Evolutionary conservation across 92 coral and sea anemone genomes (phyloP).

Genomic region (Phenganax stokvisi): DNA sequence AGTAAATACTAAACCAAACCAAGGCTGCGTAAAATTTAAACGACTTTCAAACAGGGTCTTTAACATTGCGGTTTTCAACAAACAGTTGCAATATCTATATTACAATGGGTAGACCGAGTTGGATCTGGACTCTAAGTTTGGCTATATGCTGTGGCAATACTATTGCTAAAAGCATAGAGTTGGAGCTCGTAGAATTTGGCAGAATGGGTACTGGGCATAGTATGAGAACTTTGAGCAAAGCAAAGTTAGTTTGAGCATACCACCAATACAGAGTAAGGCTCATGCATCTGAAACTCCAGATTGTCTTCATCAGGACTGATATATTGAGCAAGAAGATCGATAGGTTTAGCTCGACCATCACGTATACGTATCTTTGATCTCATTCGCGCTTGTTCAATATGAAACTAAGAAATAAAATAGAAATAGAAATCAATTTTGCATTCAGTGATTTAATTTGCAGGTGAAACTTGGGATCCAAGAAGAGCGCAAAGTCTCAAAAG

Average conservation of each 20-base stretch:
- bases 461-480: background rate
- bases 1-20: background rate
- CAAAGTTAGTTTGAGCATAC: conserved; percentile 31
- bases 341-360: conserved; percentile 98
- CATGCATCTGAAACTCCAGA: conserved; percentile 93
- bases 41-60: too few relatives aligned
- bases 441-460: background rate
- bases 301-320: conserved; percentile 73
- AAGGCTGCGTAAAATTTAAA: too few relatives aligned
- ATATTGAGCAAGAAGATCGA: conserved; percentile 88
- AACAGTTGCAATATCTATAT: too few relatives aligned
- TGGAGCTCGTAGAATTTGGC: too few relatives aligned
- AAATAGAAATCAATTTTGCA: background rate
- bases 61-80: too few relatives aligned
- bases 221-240: too few relatives aligned
- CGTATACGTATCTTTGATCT: conserved; percentile 84
- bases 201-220: too few relatives aligned
- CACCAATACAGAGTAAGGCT: conserved; percentile 86
- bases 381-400: conserved; percentile 83
- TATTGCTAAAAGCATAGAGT: too few relatives aligned
- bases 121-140: too few relatives aligned
- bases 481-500: too few relatives aligned
- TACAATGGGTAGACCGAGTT: too few relatives aligned
- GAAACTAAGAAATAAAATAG: conserved; percentile 50
- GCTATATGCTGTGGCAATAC: too few relatives aligned